These are phyloP conservation scores for Lasioglossum leucozonium DNA, from an alignment of 2,888 invertebrate genomes.

Conservation along the genomic window DNA sequence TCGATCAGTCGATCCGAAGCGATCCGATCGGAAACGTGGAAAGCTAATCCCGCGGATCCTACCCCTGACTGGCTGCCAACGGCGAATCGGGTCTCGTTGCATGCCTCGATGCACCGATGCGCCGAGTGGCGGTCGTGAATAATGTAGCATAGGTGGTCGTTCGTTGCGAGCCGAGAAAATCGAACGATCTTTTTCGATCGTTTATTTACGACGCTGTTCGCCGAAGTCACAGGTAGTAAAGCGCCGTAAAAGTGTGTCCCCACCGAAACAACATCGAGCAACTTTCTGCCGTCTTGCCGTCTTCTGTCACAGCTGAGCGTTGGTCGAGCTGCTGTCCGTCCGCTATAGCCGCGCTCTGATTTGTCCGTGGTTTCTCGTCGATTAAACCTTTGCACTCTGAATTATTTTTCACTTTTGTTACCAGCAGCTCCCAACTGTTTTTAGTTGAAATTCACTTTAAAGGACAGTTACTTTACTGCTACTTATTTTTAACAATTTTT, in stretches of 20 bases:
- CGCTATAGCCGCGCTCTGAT: no score
- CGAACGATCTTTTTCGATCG: neutral
- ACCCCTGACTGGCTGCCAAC: neutral
- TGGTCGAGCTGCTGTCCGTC: no score
- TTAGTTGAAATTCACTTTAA: no score
- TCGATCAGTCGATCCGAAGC: neutral
- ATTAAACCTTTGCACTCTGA: no score
- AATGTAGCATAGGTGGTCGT: neutral
- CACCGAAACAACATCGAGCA: neutral
- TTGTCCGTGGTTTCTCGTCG: no score
- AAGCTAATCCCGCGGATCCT: slow-evolving; percentile 15
- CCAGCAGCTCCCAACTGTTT: no score
- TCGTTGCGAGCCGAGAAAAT: neutral
- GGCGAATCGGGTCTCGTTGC: neutral
- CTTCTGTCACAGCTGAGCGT: no score
- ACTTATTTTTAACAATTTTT: no score
- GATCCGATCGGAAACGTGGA: slow-evolving; percentile 3
- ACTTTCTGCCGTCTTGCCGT: no score
- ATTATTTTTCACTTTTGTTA: no score
- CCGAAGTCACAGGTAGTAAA: neutral
- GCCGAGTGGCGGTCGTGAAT: slow-evolving; percentile 2
- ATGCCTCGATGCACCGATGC: neutral
- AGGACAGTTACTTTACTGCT: no score
- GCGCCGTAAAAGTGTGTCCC: neutral
- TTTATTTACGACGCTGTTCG: neutral